Base-by-base conservation (phyloP, 2,797 vertebrate species). In the Sebastes miniatus region DNA sequence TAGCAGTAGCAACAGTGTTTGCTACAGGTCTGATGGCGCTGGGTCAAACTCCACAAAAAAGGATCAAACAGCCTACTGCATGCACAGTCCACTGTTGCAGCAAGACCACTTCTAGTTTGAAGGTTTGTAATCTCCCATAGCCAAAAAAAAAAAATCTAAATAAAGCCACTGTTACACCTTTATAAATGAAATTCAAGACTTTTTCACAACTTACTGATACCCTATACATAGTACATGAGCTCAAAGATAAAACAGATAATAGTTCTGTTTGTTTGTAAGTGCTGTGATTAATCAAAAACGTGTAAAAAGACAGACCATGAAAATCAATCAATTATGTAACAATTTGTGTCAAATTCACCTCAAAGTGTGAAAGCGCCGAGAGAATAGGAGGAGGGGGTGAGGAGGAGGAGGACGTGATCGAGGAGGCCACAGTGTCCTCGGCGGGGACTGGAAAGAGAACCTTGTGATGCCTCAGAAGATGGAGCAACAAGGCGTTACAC, bases 401-500 rank as follows among this genome's bases (percentile, higher is more conserved):
- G 18, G 81, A 79, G 43, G 87, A 83, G 16, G 81, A 79, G 50
- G 87, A 77, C 31, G 64, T 27, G 39, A 50, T 12, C 0, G 67
- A 80, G 25, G 77, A 74, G 63, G 52, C 32, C 11, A 9, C 39
- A n/a, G 43, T 68, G 25, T 76, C 32, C 58, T 80, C 4, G 0
- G 22, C 27, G 61, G 50, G 36, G 31, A 14, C 3, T 27, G 85
- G 80, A 70, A 89, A 65, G 20, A 92, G 80, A 76, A 68, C 61
- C 7, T 27, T 47, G 20, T 87, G 89, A 71, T 90, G 81, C 68
- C 84, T 91, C 52, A 96, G 92, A 39, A 96, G 88, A 84, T 94
- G 93, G 22, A 96, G 88, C 79, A 97, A 81, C 57, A 96, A 76
- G 29, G 34, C 61, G 6, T 97, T 96, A 50, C 91, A 95, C 81